Base-by-base conservation (phyloP, 2,888 invertebrate species). In the Deladenus siricidicola region DNA sequence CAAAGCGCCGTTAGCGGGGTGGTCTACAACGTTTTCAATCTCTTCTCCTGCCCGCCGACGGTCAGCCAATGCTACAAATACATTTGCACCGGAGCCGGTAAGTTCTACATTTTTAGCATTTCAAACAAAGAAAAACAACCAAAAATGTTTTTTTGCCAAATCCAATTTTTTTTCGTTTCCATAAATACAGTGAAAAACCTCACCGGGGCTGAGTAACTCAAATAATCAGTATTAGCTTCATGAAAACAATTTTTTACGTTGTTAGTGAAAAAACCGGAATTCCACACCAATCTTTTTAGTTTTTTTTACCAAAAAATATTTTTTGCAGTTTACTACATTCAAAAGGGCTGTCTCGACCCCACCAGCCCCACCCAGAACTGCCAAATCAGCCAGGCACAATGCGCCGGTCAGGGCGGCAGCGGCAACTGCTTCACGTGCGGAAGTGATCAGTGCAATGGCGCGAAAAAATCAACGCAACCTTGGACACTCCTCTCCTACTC, bases 331-430 rank as follows among this genome's bases (percentile, higher is more conserved):
- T 49, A 50, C 24, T 56, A 58, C 21, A 58, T 60, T n/a, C 50
- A 45, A 30, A 63, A 63, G 43, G 68, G 68, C 19, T 68, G 68
- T 48, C 47, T 63, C 21, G 63, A 66, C 45, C 58, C 53, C 3
- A 42, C 62, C 29, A 58, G 62, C 17, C 58, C 67, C 1, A 53
- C 54, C 34, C 55, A 54, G 30, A 45, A 57, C 29, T 63, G 59
- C 49, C 34, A 48, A 21, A 48, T 42, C 10, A 58, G 63, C n/a
- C 23, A 52, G 28, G 42, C 17, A 2, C 64, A 64, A 28, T 63
- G 64, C 58, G 30, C 39, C 19, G 54, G 58, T 1, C 53, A 52
- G 10, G 54, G 26, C 3, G 58, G 64, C 3, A 45, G 23, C 39
- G 60, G 57, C 10, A 42, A 44, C 19, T 60, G 50, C 58, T 56